Conservation (phyloP, 2,888 invertebrate species). For the Phengaris arion region DNA sequence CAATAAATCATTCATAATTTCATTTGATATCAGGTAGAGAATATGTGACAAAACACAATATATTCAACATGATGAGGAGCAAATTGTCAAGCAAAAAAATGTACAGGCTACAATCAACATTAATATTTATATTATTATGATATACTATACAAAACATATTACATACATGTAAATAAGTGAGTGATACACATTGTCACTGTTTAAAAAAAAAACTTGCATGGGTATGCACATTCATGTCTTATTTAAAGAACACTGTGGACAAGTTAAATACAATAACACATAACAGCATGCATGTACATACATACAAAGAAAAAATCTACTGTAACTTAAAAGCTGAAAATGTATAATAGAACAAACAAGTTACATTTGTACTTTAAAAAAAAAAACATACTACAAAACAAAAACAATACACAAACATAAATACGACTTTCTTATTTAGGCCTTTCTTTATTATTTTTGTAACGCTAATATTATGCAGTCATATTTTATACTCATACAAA, state of each 20-base stretch:
- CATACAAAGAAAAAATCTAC: background rate
- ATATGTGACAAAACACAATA: no score
- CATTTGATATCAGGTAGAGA: background rate
- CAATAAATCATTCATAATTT: background rate
- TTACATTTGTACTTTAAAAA: background rate
- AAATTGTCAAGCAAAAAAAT: constrained; percentile 5
- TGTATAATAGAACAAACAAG: background rate
- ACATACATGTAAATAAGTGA: background rate
- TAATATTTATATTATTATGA: background rate
- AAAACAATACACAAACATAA: constrained; percentile 11
- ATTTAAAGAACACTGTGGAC: background rate
- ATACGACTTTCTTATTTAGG: background rate
- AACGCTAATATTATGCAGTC: background rate
- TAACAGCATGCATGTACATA: background rate
- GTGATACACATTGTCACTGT: background rate
- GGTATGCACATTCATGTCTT: background rate
- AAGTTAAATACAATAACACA: background rate
- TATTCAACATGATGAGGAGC: background rate
- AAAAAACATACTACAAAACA: background rate
- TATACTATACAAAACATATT: background rate
- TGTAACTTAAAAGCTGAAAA: background rate
- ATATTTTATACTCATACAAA: background rate
- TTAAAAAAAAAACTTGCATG: background rate
- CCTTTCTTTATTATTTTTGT: background rate
- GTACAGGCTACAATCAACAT: background rate